These are phyloP conservation scores for Solen grandis DNA, from an alignment of 1,140 invertebrate species.

Conservation along the genomic window DNA sequence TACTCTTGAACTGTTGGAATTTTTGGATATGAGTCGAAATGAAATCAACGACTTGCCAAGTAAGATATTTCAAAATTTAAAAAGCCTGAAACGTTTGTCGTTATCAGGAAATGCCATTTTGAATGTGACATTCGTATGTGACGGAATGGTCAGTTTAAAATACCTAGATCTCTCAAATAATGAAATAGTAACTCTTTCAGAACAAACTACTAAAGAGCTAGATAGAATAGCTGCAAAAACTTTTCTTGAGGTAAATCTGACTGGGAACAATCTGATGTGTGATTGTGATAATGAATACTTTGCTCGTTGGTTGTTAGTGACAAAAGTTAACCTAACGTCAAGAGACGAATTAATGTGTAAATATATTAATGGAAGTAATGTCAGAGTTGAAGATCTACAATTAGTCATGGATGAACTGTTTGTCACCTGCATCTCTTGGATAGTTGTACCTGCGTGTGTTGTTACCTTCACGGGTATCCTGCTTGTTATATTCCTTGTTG, in stretches of 20 bases:
- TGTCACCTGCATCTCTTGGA: not conserved
- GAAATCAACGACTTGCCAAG: constrained; percentile 14
- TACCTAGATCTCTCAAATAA: constrained; percentile 2
- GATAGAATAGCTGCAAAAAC: not conserved
- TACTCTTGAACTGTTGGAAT: constrained; percentile 6
- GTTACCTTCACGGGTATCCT: not conserved
- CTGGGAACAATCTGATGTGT: constrained; percentile 13
- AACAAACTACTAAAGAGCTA: not conserved
- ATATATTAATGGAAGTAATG: not conserved
- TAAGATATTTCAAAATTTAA: constrained; percentile 9
- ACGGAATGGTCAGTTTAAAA: not conserved
- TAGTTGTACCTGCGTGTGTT: constrained; percentile 22
- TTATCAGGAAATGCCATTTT: constrained; percentile 2
- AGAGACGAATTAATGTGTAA: constrained; percentile 1
- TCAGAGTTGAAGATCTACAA: not conserved
- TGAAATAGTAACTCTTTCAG: constrained; percentile 3
- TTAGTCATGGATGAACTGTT: not conserved
- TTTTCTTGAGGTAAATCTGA: not conserved
- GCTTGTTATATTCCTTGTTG: not conserved
- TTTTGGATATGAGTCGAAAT: constrained; percentile 2
- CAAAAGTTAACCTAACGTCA: constrained; percentile 5
- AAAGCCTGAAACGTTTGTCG: not conserved
- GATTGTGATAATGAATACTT: constrained; percentile 17
- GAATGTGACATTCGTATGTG: constrained; percentile 1
- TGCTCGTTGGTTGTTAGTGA: not conserved